Base-by-base conservation (phyloP, 2,797 vertebrate genomes). In the Smutsia temminckii region DNA sequence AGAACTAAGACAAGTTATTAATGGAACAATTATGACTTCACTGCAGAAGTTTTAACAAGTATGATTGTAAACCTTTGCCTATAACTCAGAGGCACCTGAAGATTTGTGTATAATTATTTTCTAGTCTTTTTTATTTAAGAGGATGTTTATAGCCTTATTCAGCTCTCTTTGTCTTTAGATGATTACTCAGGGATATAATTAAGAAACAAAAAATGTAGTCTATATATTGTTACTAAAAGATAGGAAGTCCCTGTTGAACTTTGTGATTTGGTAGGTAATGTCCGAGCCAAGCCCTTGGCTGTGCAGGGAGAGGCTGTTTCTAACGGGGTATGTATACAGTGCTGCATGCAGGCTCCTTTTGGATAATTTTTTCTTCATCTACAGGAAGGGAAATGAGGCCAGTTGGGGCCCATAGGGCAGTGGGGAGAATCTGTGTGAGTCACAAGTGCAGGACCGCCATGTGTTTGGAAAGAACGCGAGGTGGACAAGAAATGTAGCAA, bases 21-120 rank as follows among this genome's bases (percentile, higher is more conserved):
- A 85, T 84, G 93, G 75, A 90, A 95, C 91, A 94, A 72, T 86
- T 86, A 75, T 57, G 37, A 92, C 11, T 95, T 92, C 18, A 53
- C 7, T 94, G 32, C 4, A 42, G 63, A 96, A 78, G 34, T 81
- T 89, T 94, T 92, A 85, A 88, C 20, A 93, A 20, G 5, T 74
- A 96, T 77, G 64, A 51, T 68, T 91, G 16, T 96, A 95, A 92
- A 90, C 63, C 21, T 94, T 97, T 87, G 78, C 34, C 20, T 89
- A 2, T 72, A 87, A 86, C 17, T 71, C 18, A 49, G 59, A 96
- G 77, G 49, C 4, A 78, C 57, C 72, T 85, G 53, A 87, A 83
- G 46, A 90, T 74, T 81, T 92, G 12, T 79, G 29, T 80, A 16
- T 91, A 85, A 83, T 92, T 96, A 51, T 74, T 94, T 93, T 88